Evolutionary conservation across 2,113 vertebrate genomes (phyloP).

Genomic region (Phalacrocorax pelagicus): DNA sequence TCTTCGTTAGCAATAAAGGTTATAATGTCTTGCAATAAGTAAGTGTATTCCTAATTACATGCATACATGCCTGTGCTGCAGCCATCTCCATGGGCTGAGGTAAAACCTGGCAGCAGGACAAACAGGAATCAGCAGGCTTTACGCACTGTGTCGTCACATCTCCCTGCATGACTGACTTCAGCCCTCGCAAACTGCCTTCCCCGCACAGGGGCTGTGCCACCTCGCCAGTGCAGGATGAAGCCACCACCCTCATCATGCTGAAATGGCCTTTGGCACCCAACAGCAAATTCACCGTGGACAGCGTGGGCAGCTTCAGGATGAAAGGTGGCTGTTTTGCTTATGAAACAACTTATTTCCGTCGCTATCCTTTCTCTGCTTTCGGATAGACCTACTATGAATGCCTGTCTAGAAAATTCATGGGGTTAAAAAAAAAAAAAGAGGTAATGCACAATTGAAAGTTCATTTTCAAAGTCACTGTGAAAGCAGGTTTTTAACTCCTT

Average conservation of each 20-base stretch:
- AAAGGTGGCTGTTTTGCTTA: neutral
- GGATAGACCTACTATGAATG: neutral
- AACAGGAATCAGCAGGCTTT: neutral
- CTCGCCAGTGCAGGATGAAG: neutral
- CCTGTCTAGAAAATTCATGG: neutral
- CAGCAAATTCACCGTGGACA: neutral
- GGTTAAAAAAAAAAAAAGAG: neutral
- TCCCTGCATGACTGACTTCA: neutral
- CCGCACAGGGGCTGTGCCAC: neutral
- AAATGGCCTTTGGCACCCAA: neutral
- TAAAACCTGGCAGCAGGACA: neutral
- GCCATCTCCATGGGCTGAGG: neutral
- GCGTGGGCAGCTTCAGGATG: neutral
- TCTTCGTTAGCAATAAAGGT: neutral
- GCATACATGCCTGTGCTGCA: neutral
- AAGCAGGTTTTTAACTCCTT: neutral
- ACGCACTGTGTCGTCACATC: rapidly evolving
- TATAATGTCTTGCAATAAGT: neutral
- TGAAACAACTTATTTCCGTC: neutral
- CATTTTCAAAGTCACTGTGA: neutral
- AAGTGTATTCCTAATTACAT: neutral
- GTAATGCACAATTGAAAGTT: neutral
- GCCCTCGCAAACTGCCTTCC: neutral
- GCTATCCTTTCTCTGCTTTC: neutral
- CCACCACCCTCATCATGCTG: neutral